Conservation (phyloP, 64 coral and sea anemone species). For the Catalaphyllia jardinei region DNA sequence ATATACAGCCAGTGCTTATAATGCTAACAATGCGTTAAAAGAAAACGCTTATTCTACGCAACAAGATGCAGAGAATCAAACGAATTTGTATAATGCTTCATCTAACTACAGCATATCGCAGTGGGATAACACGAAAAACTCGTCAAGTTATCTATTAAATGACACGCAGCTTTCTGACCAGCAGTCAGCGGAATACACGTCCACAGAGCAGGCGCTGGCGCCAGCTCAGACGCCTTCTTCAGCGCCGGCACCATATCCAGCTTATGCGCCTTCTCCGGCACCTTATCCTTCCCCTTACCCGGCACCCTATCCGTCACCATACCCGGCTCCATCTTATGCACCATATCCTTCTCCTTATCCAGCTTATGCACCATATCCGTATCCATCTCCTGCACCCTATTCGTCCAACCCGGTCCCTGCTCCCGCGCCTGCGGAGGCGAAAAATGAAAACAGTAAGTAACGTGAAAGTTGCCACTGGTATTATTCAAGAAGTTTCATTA, state of each 20-base stretch:
- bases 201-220: constrained; percentile 26
- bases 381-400: constrained; percentile 21
- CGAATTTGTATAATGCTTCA: not conserved
- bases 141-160: not conserved
- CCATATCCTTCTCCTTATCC: constrained; percentile 37
- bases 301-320: constrained; percentile 42
- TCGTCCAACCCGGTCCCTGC: constrained; percentile 5
- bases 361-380: constrained; percentile 31
- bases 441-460: constrained; percentile 10
- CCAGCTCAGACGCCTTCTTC: constrained; percentile 1
- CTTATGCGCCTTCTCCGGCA: not conserved
- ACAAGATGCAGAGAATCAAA: not conserved
- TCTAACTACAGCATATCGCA: not conserved
- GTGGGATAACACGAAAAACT: not conserved
- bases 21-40: not conserved
- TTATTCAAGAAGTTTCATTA: not conserved
- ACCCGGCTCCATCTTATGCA: constrained; percentile 3
- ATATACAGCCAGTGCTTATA: not conserved
- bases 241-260: constrained; percentile 8
- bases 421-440: not conserved
- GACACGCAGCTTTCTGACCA: constrained; percentile 4
- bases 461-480: not conserved
- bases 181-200: constrained; percentile 50
- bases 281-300: not conserved
- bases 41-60: not conserved